Conservation (phyloP, 2,113 vertebrate species). For the Hippolais icterina region DNA sequence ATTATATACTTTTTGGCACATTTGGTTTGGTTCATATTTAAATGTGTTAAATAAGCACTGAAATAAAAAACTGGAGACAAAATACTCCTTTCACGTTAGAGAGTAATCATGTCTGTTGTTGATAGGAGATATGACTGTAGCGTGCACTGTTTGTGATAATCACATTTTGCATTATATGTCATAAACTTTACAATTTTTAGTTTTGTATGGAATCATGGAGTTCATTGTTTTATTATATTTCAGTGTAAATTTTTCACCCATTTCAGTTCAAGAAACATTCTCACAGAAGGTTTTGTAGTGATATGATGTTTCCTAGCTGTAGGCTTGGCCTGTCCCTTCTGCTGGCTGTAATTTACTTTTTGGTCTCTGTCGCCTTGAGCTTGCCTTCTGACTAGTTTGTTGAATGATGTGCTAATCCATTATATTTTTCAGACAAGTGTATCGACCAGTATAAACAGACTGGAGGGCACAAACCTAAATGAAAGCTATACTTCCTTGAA, state of each 20-base stretch:
- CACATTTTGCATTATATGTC: constrained; percentile 8
- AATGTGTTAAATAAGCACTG: constrained; percentile 26
- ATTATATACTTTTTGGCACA: not conserved
- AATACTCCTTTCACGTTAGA: constrained; percentile 2
- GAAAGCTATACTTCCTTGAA: constrained; percentile 88
- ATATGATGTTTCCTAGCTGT: constrained; percentile 85
- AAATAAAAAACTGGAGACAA: not conserved
- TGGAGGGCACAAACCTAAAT: constrained; percentile 92
- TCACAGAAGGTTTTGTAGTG: constrained; percentile 76
- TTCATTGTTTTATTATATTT: constrained; percentile 77
- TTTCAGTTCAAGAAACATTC: constrained; percentile 67
- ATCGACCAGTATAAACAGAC: constrained; percentile 97
- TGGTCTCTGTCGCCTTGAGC: constrained; percentile 87
- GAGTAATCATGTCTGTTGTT: not conserved
- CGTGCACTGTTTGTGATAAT: not conserved
- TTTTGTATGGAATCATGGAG: constrained; percentile 36
- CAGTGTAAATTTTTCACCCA: constrained; percentile 68
- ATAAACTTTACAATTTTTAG: constrained; percentile 46
- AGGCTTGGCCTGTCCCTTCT: constrained; percentile 80
- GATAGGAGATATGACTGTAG: not conserved
- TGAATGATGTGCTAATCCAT: constrained; percentile 97
- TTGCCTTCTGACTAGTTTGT: constrained; percentile 86
- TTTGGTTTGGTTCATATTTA: not conserved
- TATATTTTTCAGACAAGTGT: constrained; percentile 95
- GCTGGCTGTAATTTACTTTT: constrained; percentile 92